These are phyloP conservation scores for Ploceus nigricollis DNA, from an alignment of 2,113 vertebrate genomes.

Conservation along the genomic window DNA sequence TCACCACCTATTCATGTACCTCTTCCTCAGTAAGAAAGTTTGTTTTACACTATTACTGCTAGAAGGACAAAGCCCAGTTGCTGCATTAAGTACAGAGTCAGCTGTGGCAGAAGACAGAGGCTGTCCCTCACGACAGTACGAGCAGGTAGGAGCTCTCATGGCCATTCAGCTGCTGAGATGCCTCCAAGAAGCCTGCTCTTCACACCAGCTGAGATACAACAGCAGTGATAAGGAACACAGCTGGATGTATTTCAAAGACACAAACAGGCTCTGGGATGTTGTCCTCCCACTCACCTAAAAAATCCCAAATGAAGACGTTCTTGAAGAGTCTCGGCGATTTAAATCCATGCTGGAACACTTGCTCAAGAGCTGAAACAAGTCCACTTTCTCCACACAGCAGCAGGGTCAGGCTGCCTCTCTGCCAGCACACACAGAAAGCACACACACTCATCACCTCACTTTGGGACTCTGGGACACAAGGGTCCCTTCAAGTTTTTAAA, in stretches of 20 bases:
- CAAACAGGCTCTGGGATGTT: not conserved
- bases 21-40: not conserved
- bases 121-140: not conserved
- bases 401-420: slow-evolving; percentile 92
- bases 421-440: slow-evolving; percentile 27
- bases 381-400: slow-evolving; percentile 95
- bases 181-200: not conserved
- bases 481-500: not conserved
- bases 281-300: slow-evolving; percentile 82
- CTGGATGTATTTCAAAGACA: not conserved
- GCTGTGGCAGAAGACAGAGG: not conserved
- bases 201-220: not conserved
- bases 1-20: not conserved
- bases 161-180: not conserved
- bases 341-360: slow-evolving; percentile 97
- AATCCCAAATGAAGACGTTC: slow-evolving; percentile 99
- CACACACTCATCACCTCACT: not conserved
- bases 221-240: not conserved
- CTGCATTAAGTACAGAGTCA: not conserved
- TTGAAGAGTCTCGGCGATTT: slow-evolving; percentile 97
- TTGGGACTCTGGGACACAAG: not conserved
- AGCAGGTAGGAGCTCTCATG: not conserved
- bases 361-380: slow-evolving; percentile 93
- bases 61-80: not conserved
- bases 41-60: not conserved